phyloP scores from a whole-genome alignment of 2,888 invertebrate species.

The Mallateleia sp. region DNA sequence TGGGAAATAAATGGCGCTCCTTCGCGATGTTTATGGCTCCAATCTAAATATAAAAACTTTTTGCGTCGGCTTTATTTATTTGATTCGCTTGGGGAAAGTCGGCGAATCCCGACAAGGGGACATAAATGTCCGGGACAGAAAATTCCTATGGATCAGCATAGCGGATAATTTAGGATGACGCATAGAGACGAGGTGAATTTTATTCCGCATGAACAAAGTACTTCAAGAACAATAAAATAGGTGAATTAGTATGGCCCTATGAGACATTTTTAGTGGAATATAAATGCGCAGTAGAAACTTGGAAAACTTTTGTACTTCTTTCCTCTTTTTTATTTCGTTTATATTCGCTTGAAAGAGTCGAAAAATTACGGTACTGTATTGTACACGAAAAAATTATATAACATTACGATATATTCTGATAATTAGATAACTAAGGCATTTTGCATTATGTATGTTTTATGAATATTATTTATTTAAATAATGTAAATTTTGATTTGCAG shows the following conservation, averaged over 20 bases:
- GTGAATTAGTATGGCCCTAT: constrained; percentile 27
- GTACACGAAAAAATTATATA: too few species aligned
- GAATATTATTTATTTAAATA: too few species aligned
- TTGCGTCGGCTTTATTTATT: constrained; percentile 44
- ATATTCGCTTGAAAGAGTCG: too few species aligned
- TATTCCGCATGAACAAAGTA: constrained; percentile 21
- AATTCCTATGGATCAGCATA: constrained; percentile 28
- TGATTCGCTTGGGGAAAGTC: constrained; percentile 37
- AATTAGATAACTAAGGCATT: too few species aligned
- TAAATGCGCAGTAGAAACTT: constrained; percentile 18
- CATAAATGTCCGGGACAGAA: constrained; percentile 29
- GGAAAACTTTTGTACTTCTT: not conserved
- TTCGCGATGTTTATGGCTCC: constrained; percentile 51
- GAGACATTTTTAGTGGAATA: constrained; percentile 30
- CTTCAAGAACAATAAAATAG: constrained; percentile 23
- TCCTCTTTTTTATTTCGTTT: too few species aligned
- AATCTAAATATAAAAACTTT: constrained; percentile 41
- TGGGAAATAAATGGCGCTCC: constrained; percentile 22
- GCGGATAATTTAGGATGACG: constrained; percentile 41
- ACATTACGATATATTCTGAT: too few species aligned
- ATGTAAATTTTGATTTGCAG: too few species aligned
- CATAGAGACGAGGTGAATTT: not conserved
- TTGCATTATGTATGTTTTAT: too few species aligned
- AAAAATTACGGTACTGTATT: too few species aligned
- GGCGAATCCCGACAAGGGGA: not conserved